Evolutionary conservation across 2,797 vertebrate genomes (phyloP), one percentile per base, ranked within the genome.

Genomic region (Danionella dracula): DNA sequence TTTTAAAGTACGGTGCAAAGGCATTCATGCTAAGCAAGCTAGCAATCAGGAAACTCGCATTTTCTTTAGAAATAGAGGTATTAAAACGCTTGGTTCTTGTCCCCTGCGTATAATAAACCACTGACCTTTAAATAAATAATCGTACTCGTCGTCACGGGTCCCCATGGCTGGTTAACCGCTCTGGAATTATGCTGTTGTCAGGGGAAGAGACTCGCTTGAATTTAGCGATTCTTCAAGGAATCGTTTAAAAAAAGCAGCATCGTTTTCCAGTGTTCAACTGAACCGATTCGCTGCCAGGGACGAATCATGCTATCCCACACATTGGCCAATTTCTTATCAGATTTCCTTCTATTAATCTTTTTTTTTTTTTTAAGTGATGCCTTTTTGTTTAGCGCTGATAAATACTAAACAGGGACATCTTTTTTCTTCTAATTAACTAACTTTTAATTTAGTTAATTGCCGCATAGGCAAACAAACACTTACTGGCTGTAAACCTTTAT

Each of bases 41-140:
- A 70, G 42, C 56, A 10, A n/a, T 61, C 48, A 48, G 59, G 42
- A 66, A 56, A 66, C 63, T 46, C 29, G 15, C 1, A 0, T 46
- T 55, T 35, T 55, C 11, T 8, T 10, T 29, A 19, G 35, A 17
- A 19, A 37, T 19, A 8, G 16, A 27, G 2, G 4, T 11, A 23
- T 1, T 0, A 15, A 9, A 23, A 45, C 1, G 5, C 1, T 2
- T 15, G 3, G 20, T 51, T 4, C 8, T 20, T 15, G 7, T 10
- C 3, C 29, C 4, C 40, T 44, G 32, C 3, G 23, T 8, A 0
- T 17, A 35, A 9, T 3, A 4, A 5, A 34, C 42, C 2, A 15
- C 82, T 77, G 67, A 90, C 90, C 90, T 89, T 92, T 91, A 67
- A 92, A 92, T 60, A 92, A 81, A 81, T 90, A 92, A 55, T 92